Percentiles rank a stretch among this genome's conserved stretches.
phyloP scores from a whole-genome alignment of 2,888 invertebrate genomes.

The Phortica okadai region DNA sequence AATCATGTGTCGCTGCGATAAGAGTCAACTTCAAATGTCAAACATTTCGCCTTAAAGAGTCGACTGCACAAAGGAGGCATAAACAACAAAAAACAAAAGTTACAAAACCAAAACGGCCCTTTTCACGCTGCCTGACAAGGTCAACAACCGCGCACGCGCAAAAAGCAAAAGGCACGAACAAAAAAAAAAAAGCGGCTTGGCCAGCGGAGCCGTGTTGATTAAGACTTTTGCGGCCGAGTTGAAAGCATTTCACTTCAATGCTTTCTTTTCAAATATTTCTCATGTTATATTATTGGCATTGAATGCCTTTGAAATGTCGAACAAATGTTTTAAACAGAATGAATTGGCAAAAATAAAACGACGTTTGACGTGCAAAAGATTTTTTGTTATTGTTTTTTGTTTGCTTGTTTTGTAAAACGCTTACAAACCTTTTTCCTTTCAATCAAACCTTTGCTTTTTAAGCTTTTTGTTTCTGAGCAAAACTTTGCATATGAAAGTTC shows the following conservation, averaged over 20 bases:
- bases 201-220: constrained; percentile 47
- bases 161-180: neutral
- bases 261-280: constrained; percentile 52
- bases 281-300: constrained; percentile 45
- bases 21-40: no score
- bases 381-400: neutral
- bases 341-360: constrained; percentile 56
- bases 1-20: no score
- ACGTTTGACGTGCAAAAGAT: neutral
- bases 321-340: constrained; percentile 70
- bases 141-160: constrained; percentile 53
- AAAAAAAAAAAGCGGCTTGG: constrained; percentile 1
- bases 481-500: neutral
- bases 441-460: no score
- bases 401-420: neutral
- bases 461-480: constrained; percentile 1
- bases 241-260: constrained; percentile 42
- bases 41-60: no score
- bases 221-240: constrained; percentile 51
- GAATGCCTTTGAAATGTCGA: constrained; percentile 60
- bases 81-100: no score
- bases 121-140: constrained; percentile 49
- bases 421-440: no score
- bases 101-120: neutral
- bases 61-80: no score